A percentile compares a stretch with the other conserved stretches of the same genome.
These are phyloP conservation scores for Cardinalis cardinalis DNA, from an alignment of 2,113 vertebrate genomes.

Conservation along the genomic window DNA sequence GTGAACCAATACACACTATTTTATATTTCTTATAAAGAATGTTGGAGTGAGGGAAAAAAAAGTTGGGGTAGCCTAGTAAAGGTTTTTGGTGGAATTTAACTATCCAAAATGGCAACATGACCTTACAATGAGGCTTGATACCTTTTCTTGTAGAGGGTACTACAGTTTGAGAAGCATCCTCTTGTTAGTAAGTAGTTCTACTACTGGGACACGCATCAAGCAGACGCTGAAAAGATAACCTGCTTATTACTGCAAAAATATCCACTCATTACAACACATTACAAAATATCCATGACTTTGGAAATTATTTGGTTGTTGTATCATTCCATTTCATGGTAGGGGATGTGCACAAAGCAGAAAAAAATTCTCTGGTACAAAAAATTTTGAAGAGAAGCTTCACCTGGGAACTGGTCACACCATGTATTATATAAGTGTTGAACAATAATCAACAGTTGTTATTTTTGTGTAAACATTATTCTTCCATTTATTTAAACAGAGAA, in stretches of 20 bases:
- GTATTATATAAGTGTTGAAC: neutral
- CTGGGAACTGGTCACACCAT: neutral
- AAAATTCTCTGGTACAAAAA: neutral
- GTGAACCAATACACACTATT: neutral
- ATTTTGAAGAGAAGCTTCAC: neutral
- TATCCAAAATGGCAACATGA: neutral
- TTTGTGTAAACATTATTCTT: neutral
- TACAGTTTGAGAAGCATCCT: neutral
- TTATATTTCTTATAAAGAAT: neutral
- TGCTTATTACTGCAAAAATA: neutral
- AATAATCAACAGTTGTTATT: neutral
- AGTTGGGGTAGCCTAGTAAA: neutral
- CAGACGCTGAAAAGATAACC: neutral
- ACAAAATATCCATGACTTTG: fast-evolving
- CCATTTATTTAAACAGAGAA: neutral
- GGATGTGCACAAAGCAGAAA: neutral
- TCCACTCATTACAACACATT: neutral
- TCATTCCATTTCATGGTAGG: neutral
- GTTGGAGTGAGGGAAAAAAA: neutral
- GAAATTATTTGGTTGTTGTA: neutral
- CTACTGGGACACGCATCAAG: neutral
- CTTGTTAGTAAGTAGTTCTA: neutral
- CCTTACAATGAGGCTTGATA: neutral
- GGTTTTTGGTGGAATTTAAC: neutral
- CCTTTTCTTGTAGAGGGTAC: neutral